These are phyloP conservation scores for Caenorhabditis becei DNA, from an alignment of 2,888 invertebrate genomes.

Conservation along the genomic window DNA sequence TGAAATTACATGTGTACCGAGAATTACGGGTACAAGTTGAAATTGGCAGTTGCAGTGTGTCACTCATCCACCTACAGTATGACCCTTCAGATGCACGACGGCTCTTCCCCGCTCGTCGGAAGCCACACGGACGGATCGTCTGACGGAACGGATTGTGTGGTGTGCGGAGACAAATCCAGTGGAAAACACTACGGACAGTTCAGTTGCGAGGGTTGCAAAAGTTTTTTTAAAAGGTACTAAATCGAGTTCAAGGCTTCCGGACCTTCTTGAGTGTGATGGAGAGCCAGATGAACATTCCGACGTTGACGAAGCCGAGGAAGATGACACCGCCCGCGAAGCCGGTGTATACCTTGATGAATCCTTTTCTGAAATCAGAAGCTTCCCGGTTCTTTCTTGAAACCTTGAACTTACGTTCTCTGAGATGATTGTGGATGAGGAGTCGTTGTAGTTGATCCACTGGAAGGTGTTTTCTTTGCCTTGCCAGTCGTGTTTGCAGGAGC, in stretches of 20 bases:
- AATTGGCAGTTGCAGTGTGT: not conserved
- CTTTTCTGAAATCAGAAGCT: constrained; percentile 33
- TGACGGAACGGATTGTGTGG: constrained; percentile 72
- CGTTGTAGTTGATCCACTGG: not conserved
- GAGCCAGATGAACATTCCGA: constrained; percentile 41
- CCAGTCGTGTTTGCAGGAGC: not conserved
- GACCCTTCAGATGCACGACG: constrained; percentile 11
- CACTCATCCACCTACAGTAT: not conserved
- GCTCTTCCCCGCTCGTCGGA: constrained; percentile 1
- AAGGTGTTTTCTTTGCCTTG: not conserved
- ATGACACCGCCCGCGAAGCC: constrained; percentile 8
- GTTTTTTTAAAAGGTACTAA: constrained; percentile 56
- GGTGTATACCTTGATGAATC: constrained; percentile 22
- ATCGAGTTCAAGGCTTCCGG: constrained; percentile 4
- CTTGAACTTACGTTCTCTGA: constrained; percentile 34
- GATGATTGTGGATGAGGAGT: not conserved
- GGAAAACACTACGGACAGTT: constrained; percentile 75
- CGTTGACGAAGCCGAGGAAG: constrained; percentile 26
- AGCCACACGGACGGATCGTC: constrained; percentile 1
- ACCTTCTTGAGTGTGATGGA: constrained; percentile 25
- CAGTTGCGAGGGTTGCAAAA: constrained; percentile 80
- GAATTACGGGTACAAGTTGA: not conserved
- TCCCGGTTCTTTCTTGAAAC: too few relatives aligned
- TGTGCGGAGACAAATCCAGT: constrained; percentile 78
- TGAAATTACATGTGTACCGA: constrained; percentile 43